These are phyloP conservation scores for Pungitius pungitius DNA, from an alignment of 2,113 vertebrate species.

Conservation along the genomic window DNA sequence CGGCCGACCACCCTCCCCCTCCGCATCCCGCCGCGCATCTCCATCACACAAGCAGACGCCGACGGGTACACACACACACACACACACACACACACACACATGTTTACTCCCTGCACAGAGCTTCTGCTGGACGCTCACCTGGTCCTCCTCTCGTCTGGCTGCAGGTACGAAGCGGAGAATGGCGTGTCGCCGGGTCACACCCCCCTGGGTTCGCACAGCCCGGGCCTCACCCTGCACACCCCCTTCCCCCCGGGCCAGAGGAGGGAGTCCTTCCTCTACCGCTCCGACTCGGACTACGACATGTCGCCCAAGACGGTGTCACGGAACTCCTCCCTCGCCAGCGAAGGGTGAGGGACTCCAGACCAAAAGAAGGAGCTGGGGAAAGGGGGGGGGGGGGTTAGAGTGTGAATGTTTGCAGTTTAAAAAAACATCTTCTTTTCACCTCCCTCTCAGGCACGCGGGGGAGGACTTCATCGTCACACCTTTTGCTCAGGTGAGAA, in stretches of 20 bases:
- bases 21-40: conserved; percentile 83
- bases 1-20: conserved; percentile 86
- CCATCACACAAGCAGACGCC: conserved; percentile 81
- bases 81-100: neutral
- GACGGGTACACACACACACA: conserved; percentile 71
- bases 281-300: conserved; percentile 91
- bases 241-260: conserved; percentile 84
- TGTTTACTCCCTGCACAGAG: neutral
- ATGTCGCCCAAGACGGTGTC: conserved; percentile 90
- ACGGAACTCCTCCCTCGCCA: conserved; percentile 89
- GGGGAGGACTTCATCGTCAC: conserved; percentile 95
- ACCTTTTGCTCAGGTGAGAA: conserved; percentile 90
- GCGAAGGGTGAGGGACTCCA: conserved; percentile 84
- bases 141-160: neutral
- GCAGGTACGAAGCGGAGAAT: conserved; percentile 90
- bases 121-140: neutral
- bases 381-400: neutral
- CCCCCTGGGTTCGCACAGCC: conserved; percentile 83
- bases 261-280: conserved; percentile 92
- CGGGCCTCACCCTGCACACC: conserved; percentile 82
- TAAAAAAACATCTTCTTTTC: neutral
- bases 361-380: neutral
- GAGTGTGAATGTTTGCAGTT: neutral
- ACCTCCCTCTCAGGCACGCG: conserved; percentile 81
- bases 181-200: conserved; percentile 80